Evolutionary conservation across 2,113 vertebrate genomes (phyloP).

Genomic region (Herpailurus yagouaroundi): DNA sequence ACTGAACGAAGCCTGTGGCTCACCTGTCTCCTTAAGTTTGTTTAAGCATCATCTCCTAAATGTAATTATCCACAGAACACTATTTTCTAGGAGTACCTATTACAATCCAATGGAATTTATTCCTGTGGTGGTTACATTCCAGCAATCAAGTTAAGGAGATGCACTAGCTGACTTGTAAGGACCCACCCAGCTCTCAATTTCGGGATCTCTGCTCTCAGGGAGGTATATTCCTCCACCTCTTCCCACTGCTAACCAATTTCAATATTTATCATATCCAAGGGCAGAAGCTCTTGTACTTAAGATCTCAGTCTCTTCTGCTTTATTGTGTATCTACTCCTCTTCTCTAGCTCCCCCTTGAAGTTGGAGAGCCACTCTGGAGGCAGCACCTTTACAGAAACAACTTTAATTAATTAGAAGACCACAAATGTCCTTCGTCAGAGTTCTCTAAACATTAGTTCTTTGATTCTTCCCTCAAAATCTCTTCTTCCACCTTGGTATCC

Average conservation of each 20-base stretch:
- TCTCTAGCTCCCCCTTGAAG: background rate
- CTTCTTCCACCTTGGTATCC: background rate
- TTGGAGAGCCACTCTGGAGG: background rate
- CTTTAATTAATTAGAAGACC: constrained; percentile 20
- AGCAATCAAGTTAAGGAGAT: background rate
- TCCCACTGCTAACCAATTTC: background rate
- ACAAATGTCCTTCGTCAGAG: background rate
- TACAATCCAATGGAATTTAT: constrained; percentile 13
- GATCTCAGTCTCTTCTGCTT: background rate
- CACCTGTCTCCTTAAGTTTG: constrained; percentile 10
- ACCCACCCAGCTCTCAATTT: background rate
- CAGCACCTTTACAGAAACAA: background rate
- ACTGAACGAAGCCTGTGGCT: background rate
- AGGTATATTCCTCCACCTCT: background rate
- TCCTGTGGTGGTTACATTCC: background rate
- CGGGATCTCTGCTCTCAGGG: background rate
- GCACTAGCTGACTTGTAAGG: background rate
- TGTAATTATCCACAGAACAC: constrained; percentile 44
- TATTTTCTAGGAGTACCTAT: constrained; percentile 43
- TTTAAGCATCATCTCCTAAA: constrained; percentile 52
- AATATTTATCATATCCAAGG: background rate
- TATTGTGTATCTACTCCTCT: background rate
- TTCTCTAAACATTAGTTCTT: background rate
- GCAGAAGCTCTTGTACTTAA: background rate
- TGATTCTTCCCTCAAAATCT: background rate